A percentile compares a stretch with the other conserved stretches of the same genome.
phyloP scores from a whole-genome alignment of 2,113 vertebrate species.

The Cygnus atratus region DNA sequence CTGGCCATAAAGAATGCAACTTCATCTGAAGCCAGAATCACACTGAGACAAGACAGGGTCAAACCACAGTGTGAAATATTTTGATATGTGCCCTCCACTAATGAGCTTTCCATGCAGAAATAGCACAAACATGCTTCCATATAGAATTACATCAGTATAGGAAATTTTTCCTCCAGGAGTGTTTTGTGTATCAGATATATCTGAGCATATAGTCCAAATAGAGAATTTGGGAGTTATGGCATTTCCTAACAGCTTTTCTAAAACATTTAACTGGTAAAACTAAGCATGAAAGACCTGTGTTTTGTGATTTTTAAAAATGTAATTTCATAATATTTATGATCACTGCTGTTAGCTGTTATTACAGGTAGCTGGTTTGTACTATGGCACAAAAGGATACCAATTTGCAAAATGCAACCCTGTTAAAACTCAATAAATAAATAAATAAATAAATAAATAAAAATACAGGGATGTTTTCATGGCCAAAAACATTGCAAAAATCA shows the following conservation, averaged over 20 bases:
- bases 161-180: neutral
- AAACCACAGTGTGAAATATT: slow-evolving; percentile 14
- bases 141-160: neutral
- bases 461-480: neutral
- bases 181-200: neutral
- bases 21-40: neutral
- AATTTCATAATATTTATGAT: neutral
- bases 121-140: neutral
- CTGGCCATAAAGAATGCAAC: neutral
- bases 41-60: neutral
- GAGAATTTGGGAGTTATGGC: neutral
- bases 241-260: neutral
- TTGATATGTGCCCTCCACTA: slow-evolving; percentile 6
- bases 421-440: too few relatives aligned
- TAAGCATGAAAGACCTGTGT: neutral
- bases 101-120: neutral
- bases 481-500: neutral
- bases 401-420: neutral
- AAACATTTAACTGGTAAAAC: neutral
- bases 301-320: neutral
- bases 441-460: neutral
- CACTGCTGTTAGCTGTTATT: neutral
- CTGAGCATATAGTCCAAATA: neutral
- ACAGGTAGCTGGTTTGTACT: neutral
- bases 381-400: neutral